Evolutionary conservation across 2,113 vertebrate species (phyloP).

Genomic region (Origma solitaria): DNA sequence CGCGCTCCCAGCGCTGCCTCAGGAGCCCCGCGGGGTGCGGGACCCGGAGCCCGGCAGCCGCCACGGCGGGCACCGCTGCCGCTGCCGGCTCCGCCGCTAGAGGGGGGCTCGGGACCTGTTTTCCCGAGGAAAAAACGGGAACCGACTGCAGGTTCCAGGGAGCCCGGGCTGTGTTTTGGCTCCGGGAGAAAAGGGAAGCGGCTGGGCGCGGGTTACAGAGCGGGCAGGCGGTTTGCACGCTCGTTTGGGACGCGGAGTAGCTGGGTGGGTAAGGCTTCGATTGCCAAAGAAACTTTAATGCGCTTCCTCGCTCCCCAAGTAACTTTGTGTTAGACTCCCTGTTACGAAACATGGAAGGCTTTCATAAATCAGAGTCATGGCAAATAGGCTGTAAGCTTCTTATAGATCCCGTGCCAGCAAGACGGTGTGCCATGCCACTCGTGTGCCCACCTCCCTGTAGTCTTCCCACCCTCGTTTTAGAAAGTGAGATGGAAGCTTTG

Average conservation of each 20-base stretch:
- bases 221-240: background rate
- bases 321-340: background rate
- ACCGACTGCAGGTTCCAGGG: no score
- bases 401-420: background rate
- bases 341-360: background rate
- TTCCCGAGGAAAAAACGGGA: background rate
- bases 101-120: conserved; percentile 11
- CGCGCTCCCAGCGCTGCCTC: accelerated
- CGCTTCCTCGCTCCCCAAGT: background rate
- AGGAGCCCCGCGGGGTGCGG: background rate
- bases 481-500: background rate
- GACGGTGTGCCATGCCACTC: background rate
- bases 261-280: background rate
- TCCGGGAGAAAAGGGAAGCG: background rate
- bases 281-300: background rate
- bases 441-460: background rate
- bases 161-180: background rate
- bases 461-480: background rate
- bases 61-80: background rate
- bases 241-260: background rate
- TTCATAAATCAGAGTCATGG: background rate
- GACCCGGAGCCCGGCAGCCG: background rate
- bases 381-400: background rate
- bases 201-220: background rate
- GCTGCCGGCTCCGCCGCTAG: background rate